These are phyloP conservation scores for Adelognathus sp. DNA, from an alignment of 2,888 invertebrate genomes.

Conservation along the genomic window DNA sequence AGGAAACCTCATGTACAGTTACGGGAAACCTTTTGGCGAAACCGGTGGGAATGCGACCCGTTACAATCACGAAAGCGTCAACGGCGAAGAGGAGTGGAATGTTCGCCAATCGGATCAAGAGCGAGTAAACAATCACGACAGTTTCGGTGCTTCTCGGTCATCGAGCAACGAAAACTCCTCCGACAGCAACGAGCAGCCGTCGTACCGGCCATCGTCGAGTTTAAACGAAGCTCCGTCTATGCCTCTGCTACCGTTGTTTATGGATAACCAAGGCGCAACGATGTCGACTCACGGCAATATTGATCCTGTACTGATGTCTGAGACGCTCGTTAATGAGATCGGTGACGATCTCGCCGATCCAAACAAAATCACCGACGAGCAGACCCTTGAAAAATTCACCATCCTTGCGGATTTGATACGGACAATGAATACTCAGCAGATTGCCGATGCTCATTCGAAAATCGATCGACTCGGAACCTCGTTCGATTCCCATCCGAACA, in stretches of 20 bases:
- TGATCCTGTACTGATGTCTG: conserved; percentile 71
- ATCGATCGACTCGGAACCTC: conserved; percentile 82
- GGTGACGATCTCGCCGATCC: conserved; percentile 84
- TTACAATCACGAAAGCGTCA: conserved; percentile 19
- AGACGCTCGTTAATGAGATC: conserved; percentile 83
- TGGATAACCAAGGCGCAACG: conserved; percentile 82
- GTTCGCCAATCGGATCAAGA: conserved; percentile 11
- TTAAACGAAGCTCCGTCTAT: conserved; percentile 79
- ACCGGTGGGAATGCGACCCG: conserved; percentile 31
- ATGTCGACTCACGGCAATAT: conserved; percentile 74
- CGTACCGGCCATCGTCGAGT: conserved; percentile 71
- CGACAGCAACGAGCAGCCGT: conserved; percentile 73
- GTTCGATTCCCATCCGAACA: conserved; percentile 70
- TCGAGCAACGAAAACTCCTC: conserved; percentile 51
- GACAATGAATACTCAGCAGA: conserved; percentile 85
- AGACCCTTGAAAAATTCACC: conserved; percentile 86
- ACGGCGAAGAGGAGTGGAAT: conserved; percentile 7
- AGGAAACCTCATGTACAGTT: conserved; percentile 78
- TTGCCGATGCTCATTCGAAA: conserved; percentile 82
- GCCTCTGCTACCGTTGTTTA: conserved; percentile 81
- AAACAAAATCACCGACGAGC: conserved; percentile 83
- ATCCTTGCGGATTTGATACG: conserved; percentile 84
- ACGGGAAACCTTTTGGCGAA: conserved; percentile 66
- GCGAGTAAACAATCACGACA: background rate
- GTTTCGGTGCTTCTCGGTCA: conserved; percentile 33